Conservation (phyloP, 2,888 invertebrate genomes). For the Neuroscelio doddi region DNA sequence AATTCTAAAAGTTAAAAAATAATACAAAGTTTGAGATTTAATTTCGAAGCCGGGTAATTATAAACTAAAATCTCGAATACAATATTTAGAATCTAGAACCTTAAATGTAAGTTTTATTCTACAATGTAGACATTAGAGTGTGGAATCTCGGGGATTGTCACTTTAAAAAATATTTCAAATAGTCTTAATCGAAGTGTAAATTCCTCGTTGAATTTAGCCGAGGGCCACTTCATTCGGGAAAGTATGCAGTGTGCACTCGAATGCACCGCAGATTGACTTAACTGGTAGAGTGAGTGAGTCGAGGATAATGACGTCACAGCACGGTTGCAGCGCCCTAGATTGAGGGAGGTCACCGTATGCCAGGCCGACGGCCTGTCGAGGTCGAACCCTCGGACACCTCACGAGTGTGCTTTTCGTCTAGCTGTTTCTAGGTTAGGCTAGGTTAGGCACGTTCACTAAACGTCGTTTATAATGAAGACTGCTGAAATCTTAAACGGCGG, state of each 20-base stretch:
- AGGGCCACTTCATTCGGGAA: slow-evolving; percentile 48
- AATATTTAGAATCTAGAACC: no score
- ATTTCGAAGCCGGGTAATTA: no score
- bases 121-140: no score
- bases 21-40: no score
- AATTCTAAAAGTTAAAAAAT: no score
- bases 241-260: slow-evolving; percentile 55
- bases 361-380: slow-evolving; percentile 72
- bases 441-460: slow-evolving; percentile 33
- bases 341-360: slow-evolving; percentile 71
- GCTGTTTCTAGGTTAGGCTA: slow-evolving; percentile 33
- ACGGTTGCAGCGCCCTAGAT: slow-evolving; percentile 72
- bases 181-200: neutral
- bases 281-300: slow-evolving; percentile 56
- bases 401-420: slow-evolving; percentile 42
- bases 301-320: slow-evolving; percentile 68
- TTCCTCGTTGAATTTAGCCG: slow-evolving; percentile 23
- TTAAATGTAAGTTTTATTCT: no score
- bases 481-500: slow-evolving; percentile 12
- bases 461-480: slow-evolving; percentile 14
- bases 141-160: no score
- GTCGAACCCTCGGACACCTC: slow-evolving; percentile 68
- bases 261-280: slow-evolving; percentile 61
- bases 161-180: no score
- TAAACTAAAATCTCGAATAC: no score